Evolutionary conservation across 2,113 vertebrate genomes (phyloP).

Genomic region (Alouatta palliata): DNA sequence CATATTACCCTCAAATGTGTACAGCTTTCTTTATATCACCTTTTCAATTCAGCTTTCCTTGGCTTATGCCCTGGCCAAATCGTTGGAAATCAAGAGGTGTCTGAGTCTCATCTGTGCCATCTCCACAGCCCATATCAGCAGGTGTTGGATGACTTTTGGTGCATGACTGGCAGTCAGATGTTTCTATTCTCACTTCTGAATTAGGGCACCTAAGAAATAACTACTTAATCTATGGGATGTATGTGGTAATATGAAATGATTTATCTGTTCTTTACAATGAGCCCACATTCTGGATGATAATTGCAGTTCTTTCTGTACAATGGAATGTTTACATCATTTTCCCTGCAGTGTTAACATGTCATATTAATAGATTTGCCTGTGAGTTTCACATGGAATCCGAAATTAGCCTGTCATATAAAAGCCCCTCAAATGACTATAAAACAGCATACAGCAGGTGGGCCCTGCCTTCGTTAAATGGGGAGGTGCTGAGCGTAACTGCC

Average conservation of each 20-base stretch:
- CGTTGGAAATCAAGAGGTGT: not conserved
- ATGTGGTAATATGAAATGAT: not conserved
- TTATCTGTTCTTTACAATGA: not conserved
- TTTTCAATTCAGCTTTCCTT: not conserved
- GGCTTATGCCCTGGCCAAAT: fast-evolving
- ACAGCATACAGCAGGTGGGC: slow-evolving; percentile 70
- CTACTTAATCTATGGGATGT: not conserved
- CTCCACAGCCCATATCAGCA: fast-evolving
- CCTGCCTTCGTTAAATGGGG: slow-evolving; percentile 61
- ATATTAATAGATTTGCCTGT: slow-evolving; percentile 50
- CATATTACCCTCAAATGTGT: not conserved
- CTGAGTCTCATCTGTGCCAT: no score
- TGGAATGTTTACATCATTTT: not conserved
- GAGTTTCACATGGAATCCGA: slow-evolving; percentile 68
- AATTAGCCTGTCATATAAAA: slow-evolving; percentile 67
- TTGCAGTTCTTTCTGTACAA: not conserved
- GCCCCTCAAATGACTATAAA: slow-evolving; percentile 62
- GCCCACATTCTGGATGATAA: not conserved
- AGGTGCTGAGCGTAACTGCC: not conserved
- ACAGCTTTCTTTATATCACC: not conserved
- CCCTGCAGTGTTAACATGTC: slow-evolving; percentile 44
- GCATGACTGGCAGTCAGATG: not conserved
- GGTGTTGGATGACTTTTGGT: not conserved
- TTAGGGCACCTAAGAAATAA: not conserved
- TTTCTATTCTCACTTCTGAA: not conserved